Conservation (phyloP, 2,113 vertebrate genomes). For the Megaceryle torquata region DNA sequence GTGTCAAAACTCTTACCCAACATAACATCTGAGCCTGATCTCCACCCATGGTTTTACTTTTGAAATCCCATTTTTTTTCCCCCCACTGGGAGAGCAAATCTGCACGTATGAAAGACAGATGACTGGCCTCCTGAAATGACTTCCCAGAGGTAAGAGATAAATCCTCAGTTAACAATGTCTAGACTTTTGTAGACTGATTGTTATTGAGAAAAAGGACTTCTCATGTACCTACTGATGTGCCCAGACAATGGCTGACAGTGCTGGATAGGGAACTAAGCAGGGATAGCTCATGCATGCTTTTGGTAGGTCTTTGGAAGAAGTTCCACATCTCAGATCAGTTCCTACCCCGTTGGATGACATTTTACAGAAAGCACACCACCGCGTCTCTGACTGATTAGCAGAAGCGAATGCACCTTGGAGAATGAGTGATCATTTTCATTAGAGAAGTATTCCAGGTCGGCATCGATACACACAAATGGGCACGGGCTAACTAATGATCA, state of each 20-base stretch:
- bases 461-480: not conserved
- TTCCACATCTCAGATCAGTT: not conserved
- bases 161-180: not conserved
- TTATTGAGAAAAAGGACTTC: not conserved
- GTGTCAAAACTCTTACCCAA: not conserved
- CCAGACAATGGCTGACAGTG: not conserved
- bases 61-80: not conserved
- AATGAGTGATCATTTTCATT: not conserved
- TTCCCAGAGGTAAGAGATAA: not conserved
- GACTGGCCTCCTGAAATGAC: not conserved
- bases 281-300: not conserved
- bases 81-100: not conserved
- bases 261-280: not conserved
- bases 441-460: not conserved
- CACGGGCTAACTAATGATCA: not conserved
- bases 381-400: not conserved
- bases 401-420: not conserved
- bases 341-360: not conserved
- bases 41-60: not conserved
- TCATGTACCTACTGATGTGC: not conserved
- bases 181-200: not conserved
- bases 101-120: not conserved
- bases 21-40: fast-evolving
- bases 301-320: not conserved
- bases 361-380: not conserved